Conservation (phyloP, 2,113 vertebrate species). For the Rhea americana region DNA sequence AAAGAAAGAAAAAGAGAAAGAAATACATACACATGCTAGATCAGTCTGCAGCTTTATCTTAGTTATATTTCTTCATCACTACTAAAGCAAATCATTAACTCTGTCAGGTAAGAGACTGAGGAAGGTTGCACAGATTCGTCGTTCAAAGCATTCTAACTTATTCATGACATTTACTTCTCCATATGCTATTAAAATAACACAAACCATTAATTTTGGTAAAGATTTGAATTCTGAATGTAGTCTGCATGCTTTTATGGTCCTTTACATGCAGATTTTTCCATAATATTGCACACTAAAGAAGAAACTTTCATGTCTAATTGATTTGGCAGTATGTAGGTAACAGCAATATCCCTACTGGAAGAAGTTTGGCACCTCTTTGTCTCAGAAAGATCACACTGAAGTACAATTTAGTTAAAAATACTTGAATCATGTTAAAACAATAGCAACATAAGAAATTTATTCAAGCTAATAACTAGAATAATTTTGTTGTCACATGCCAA, state of each 20-base stretch:
- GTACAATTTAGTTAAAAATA: neutral
- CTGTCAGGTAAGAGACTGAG: neutral
- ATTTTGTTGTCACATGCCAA: neutral
- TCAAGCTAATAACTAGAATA: neutral
- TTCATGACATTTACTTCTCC: neutral
- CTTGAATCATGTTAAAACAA: neutral
- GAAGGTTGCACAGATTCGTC: neutral
- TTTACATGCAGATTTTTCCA: neutral
- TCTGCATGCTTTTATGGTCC: neutral
- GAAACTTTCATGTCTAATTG: neutral
- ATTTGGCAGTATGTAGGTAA: neutral
- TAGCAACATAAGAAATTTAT: neutral
- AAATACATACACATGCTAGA: neutral
- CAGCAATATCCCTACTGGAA: neutral
- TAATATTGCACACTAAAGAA: neutral
- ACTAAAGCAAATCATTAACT: neutral
- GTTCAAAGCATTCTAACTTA: neutral
- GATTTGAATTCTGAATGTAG: neutral
- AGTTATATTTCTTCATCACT: neutral
- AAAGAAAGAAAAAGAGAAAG: neutral
- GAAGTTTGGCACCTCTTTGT: neutral
- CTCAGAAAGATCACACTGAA: neutral
- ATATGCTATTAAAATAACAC: neutral
- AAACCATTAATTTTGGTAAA: neutral
- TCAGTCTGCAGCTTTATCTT: neutral